Evolutionary conservation across 2,113 vertebrate species (phyloP), one percentile per base, ranked within the genome.

Genomic region (Leptocoma aspasia): DNA sequence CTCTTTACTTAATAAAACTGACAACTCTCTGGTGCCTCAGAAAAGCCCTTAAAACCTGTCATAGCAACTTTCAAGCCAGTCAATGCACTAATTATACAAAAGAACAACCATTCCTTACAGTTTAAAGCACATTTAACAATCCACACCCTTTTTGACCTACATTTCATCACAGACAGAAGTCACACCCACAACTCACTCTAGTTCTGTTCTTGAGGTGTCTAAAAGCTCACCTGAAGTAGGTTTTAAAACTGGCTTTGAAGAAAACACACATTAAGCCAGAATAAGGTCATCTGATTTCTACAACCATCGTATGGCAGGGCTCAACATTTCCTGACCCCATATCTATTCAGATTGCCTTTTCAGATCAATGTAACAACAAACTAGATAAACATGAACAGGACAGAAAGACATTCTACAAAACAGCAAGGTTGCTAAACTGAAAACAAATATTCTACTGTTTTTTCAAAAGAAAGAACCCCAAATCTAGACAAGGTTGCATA

Each of bases 121-220:
- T 93, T 92, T 93, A 94, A 96, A 95, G 85, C 33, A 68, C 56
- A 93, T 96, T 92, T 88, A 95, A 71, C 59, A 95, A 88, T 60
- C 88, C 86, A 97, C 94, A 64, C 92, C 94, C 90, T 86, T 92
- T 89, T 52, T 90, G 92, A 96, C 94, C 94, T 95, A 96, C 93
- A 97, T 97, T 96, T 94, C 65, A 82, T 90, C 65, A 84, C 92
- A 94, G 85, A 86, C 68, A 78, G 64, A 92, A 92, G 82, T 86
- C 93, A 96, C 93, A 93, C 94, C 94, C 65, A 78, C 37, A 83
- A 17, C 39, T 80, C 30, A 26, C n/a, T 83, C 41, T 33, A 86
- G 35, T 76, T 89, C 56, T 89, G 23, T 60, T 89, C 59, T 69
- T 47, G 28, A 90, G 20, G 13, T 82, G 18, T 71, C 33, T 60